phyloP scores from a whole-genome alignment of 2,113 vertebrate genomes.

The Canis aureus region DNA sequence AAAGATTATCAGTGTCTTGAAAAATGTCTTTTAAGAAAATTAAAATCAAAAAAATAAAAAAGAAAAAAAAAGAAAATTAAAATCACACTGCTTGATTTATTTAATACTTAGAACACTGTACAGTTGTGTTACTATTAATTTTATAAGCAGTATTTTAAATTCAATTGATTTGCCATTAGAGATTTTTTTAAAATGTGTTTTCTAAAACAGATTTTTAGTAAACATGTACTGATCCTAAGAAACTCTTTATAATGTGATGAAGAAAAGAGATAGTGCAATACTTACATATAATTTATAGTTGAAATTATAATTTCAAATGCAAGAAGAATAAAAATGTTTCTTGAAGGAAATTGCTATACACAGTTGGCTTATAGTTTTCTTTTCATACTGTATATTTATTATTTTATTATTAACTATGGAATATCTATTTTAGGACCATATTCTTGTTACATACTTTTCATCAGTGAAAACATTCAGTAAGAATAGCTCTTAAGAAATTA shows the following conservation, averaged over 20 bases:
- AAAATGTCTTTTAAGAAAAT: conserved; percentile 28
- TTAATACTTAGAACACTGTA: not conserved
- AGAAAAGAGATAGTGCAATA: not conserved
- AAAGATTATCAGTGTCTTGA: not conserved
- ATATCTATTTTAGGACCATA: conserved; percentile 14
- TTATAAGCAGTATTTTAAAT: conserved; percentile 44
- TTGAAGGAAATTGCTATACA: conserved; percentile 31
- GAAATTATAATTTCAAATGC: conserved; percentile 25
- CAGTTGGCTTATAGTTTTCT: not conserved
- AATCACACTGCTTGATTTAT: conserved; percentile 19
- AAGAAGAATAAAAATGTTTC: conserved; percentile 43
- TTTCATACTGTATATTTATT: conserved; percentile 22
- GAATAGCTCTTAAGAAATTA: conserved; percentile 41
- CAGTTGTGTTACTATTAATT: not conserved
- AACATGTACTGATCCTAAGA: not conserved
- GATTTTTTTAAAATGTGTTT: conserved; percentile 8
- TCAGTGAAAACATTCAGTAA: conserved; percentile 38
- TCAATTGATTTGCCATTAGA: conserved; percentile 9
- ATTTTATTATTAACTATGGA: not conserved
- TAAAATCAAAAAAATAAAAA: too few relatives aligned
- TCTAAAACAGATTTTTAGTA: conserved; percentile 25
- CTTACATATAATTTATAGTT: conserved; percentile 29
- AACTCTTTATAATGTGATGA: not conserved
- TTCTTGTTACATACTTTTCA: not conserved
- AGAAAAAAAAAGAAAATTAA: conserved; percentile 16